Percentiles rank a stretch among this genome's conserved stretches.
phyloP scores from a whole-genome alignment of 2,888 invertebrate genomes.

The Dryobota labecula region DNA sequence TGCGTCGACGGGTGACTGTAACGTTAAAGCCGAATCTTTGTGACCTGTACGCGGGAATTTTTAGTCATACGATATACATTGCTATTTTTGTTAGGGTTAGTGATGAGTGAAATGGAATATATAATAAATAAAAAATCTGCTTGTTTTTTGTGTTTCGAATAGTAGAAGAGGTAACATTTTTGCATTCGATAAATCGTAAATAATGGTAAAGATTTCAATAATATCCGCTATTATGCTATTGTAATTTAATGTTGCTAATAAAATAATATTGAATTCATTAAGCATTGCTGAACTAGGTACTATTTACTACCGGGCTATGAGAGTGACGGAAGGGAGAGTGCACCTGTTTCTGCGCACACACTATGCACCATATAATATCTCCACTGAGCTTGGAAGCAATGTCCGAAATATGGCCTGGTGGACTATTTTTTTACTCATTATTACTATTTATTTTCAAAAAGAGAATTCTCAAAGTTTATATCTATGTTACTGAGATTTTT shows the following conservation, averaged over 20 bases:
- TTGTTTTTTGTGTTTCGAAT: neutral
- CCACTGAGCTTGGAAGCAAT: too few relatives aligned
- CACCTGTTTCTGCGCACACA: too few relatives aligned
- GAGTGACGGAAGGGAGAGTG: too few relatives aligned
- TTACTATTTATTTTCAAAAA: too few relatives aligned
- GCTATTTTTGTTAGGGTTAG: slow-evolving; percentile 15
- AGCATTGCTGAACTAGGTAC: neutral
- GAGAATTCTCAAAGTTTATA: too few relatives aligned
- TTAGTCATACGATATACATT: slow-evolving; percentile 15
- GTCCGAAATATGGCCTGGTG: too few relatives aligned
- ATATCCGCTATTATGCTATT: neutral
- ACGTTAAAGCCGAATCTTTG: slow-evolving; percentile 46
- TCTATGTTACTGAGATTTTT: too few relatives aligned
- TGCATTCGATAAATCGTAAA: neutral
- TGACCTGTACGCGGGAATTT: slow-evolving; percentile 26
- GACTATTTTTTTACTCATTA: too few relatives aligned
- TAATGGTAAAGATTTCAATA: neutral
- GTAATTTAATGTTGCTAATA: neutral
- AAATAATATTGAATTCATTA: neutral
- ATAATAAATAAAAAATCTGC: too few relatives aligned
- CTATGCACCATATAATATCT: too few relatives aligned
- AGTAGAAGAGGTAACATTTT: neutral
- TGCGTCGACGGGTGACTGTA: slow-evolving; percentile 53
- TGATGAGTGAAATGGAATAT: neutral
- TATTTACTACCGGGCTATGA: too few relatives aligned